Conservation (phyloP, 1,140 invertebrate genomes). For the Magallana ariakensis region DNA sequence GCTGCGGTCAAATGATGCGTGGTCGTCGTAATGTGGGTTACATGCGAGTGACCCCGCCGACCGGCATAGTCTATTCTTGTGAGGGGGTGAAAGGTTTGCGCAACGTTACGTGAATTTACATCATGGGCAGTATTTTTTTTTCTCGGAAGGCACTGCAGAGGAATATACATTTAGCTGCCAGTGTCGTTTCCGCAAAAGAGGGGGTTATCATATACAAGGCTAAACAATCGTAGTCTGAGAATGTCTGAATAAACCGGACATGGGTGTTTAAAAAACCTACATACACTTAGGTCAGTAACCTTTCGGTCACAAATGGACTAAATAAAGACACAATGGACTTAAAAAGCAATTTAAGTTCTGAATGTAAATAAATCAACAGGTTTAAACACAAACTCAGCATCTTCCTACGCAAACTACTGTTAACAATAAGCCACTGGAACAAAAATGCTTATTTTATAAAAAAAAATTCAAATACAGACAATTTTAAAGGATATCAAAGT, state of each 20-base stretch:
- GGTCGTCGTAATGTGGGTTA: conserved; percentile 70
- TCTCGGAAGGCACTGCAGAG: conserved; percentile 45
- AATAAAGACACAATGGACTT: conserved; percentile 7
- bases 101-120: conserved; percentile 65
- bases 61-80: conserved; percentile 70
- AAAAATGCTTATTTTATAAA: too few species aligned
- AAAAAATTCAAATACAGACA: too few species aligned
- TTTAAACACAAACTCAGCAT: not conserved
- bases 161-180: conserved; percentile 1
- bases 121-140: conserved; percentile 57
- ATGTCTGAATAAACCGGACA: not conserved
- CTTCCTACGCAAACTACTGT: too few species aligned
- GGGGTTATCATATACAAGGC: not conserved
- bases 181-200: not conserved
- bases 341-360: too few species aligned
- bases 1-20: conserved; percentile 74
- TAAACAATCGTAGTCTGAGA: not conserved
- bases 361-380: not conserved
- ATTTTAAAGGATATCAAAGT: too few species aligned
- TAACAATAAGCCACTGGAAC: too few species aligned
- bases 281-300: not conserved
- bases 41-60: conserved; percentile 71
- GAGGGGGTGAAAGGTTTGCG: conserved; percentile 69
- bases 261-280: conserved; percentile 12
- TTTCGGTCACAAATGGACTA: conserved; percentile 16